Evolutionary conservation across 2,797 vertebrate genomes (phyloP).

Genomic region (Falco berigora): DNA sequence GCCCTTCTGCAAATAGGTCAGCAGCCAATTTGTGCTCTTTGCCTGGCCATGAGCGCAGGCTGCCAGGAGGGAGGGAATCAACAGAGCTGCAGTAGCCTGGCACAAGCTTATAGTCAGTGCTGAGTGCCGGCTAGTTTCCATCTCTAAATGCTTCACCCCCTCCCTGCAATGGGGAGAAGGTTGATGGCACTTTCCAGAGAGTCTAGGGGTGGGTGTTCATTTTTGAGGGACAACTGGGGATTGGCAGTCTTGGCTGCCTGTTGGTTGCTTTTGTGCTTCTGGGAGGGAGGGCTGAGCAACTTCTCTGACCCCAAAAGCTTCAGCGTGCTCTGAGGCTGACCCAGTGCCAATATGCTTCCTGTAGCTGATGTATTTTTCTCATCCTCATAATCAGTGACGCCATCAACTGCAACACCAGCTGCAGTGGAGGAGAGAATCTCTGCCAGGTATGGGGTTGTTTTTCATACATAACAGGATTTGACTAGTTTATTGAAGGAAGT

Average conservation of each 20-base stretch:
- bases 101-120: neutral
- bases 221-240: neutral
- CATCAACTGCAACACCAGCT: neutral
- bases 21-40: neutral
- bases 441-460: neutral
- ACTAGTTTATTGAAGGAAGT: neutral
- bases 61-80: neutral
- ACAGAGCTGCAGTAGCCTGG: neutral
- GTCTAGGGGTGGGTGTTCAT: fast-evolving
- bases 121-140: neutral
- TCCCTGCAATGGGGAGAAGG: neutral
- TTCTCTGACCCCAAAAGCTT: neutral
- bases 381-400: neutral
- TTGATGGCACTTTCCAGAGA: fast-evolving
- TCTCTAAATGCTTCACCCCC: neutral
- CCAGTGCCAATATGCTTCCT: neutral
- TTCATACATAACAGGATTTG: neutral
- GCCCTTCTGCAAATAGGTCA: neutral
- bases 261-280: neutral
- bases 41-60: fast-evolving
- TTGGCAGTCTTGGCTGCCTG: neutral
- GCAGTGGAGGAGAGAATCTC: neutral
- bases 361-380: neutral
- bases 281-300: neutral
- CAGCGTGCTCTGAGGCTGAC: neutral